Conservation (phyloP, 1,140 invertebrate species). For the Macrosteles quadrilineatus region DNA sequence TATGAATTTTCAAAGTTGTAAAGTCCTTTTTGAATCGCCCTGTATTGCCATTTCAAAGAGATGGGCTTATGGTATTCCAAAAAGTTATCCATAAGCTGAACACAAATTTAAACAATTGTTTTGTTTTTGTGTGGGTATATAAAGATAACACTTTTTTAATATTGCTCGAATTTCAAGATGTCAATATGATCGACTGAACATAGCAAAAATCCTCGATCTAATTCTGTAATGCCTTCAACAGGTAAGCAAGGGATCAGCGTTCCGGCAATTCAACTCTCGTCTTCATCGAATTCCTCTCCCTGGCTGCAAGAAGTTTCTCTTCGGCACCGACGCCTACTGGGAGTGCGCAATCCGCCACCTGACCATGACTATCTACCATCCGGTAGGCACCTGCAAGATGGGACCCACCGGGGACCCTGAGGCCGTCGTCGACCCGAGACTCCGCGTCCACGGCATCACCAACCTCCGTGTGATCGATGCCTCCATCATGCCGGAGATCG, state of each 20-base stretch:
- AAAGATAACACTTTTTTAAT: too few relatives aligned
- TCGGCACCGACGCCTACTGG: slow-evolving; percentile 77
- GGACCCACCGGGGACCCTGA: slow-evolving; percentile 70
- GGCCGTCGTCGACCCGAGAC: slow-evolving; percentile 78
- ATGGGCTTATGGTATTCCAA: too few relatives aligned
- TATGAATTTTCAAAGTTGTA: too few relatives aligned
- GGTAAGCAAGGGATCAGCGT: slow-evolving; percentile 72
- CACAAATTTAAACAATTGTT: too few relatives aligned
- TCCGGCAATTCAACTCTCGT: slow-evolving; percentile 77
- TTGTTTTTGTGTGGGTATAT: too few relatives aligned
- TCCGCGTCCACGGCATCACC: slow-evolving; percentile 74
- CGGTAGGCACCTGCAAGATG: slow-evolving; percentile 82
- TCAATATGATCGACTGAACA: too few relatives aligned
- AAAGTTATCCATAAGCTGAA: too few relatives aligned
- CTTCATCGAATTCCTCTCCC: slow-evolving; percentile 72
- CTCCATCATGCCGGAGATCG: slow-evolving; percentile 86
- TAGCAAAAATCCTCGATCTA: too few relatives aligned
- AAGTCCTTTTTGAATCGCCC: too few relatives aligned
- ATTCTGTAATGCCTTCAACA: too few relatives aligned
- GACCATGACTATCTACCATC: slow-evolving; percentile 86
- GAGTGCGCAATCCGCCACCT: slow-evolving; percentile 83
- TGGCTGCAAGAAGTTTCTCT: slow-evolving; percentile 72
- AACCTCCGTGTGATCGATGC: slow-evolving; percentile 84
- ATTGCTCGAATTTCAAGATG: too few relatives aligned
- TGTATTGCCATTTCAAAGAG: too few relatives aligned